Evolutionary conservation across 1,140 invertebrate species (phyloP), one percentile per base, ranked within the genome.

Genomic region (Pectinophora gossypiella): DNA sequence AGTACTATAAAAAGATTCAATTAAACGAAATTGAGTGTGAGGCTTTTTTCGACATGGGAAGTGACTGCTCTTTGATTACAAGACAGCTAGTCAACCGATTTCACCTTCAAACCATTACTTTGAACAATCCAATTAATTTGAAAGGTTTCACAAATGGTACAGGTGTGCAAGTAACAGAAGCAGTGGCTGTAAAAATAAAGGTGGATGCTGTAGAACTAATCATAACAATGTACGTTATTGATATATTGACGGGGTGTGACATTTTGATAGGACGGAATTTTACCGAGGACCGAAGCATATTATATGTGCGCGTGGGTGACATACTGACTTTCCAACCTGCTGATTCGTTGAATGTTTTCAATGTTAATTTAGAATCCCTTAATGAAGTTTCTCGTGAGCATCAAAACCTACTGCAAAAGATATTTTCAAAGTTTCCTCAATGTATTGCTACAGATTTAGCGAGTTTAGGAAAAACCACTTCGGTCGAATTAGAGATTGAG

Each of bases 401-500:
- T 19, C 3, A 23, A 12, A n/a, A 3, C 9, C 13, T 44, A 0
- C 12, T 51, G 4, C 15, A 46, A 0, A 12, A 23, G 1, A 32
- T 54, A 20, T 54, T 59, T 6, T 13, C 23, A 1, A 59, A 59
- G 35, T 59, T 46, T 36, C 43, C 48, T 15, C 13, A 32, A 16
- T 50, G 51, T 10, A 16, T 59, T 27, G 20, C 51, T 4, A 10
- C 20, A 12, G 43, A 59, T 27, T 46, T 51, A n/a, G 0, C 18
- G 1, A 23, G 10, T 19, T n/a, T 59, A 40, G 51, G 51, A 0
- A 53, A 54, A 40, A 47, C 48, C 0, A 15, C 19, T n/a, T 19
- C 40, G 22, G 38, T 61, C 3, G 54, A 61, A 54, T 22, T 61
- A 52, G 56, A 61, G 3, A 65, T 65, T 6, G 36, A 65, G 23